Base-by-base conservation (phyloP, 2,888 invertebrate species). In the Danaus chrysippus region DNA sequence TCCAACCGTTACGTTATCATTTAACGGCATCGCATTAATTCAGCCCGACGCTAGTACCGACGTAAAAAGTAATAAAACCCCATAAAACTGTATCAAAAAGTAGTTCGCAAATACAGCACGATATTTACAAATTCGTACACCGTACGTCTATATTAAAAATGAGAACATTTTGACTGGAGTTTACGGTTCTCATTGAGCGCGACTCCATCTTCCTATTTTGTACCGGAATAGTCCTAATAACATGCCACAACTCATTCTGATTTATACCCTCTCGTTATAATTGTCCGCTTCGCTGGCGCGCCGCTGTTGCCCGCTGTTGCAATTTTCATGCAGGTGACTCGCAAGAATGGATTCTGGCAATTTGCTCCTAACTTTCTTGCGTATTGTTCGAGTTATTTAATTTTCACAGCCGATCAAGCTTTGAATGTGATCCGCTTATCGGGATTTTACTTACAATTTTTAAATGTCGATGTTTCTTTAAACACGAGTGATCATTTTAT, bases 161-260 rank as follows among this genome's bases (percentile, higher is more conserved):
- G 74, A 69, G 70, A 76, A 67, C 74, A 74, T 78, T 78, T 71
- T 72, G 71, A 69, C 64, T 69, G 66, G 70, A 77, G 79, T 79
- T 82, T 80, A 80, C 81, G 78, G 76, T 79, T 80, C 78, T 78
- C 81, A 82, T 84, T 82, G 81, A 77, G 82, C 77, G 74, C 76
- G 76, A 74, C 76, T 78, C 78, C 83, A 76, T 85, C 86, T 84
- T 85, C 81, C 81, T 82, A 83, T 84, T 86, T 83, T 78, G 81
- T 83, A 77, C 78, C 80, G 81, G 81, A 84, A 84, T 83, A 83
- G 83, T 85, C 85, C 87, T 91, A 91, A 90, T 90, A 91, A 87
- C 87, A 85, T 83, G 88, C 90, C 90, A 87, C 91, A 88, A 87
- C 85, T 90, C 91, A 89, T 87, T 85, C 87, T 91, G 91, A 91